phyloP scores from a whole-genome alignment of 2,888 invertebrate genomes.

The Agrotis segetum region DNA sequence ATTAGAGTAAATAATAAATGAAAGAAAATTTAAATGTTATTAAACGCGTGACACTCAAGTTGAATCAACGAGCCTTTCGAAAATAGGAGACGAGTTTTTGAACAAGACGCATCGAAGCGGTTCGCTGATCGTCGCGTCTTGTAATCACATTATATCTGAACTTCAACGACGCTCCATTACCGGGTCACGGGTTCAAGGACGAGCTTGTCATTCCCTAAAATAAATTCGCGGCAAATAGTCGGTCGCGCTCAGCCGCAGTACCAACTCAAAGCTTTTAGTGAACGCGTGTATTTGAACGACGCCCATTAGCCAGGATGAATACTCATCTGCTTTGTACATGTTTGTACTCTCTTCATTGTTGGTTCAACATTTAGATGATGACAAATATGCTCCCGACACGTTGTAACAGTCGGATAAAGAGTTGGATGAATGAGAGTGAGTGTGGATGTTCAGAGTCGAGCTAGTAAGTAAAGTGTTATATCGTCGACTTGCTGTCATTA shows the following conservation, averaged over 20 bases:
- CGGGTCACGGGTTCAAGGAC: conserved; percentile 47
- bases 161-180: conserved; percentile 3
- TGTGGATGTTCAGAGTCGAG: conserved; percentile 4
- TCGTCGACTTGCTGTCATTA: background rate
- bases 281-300: conserved; percentile 49
- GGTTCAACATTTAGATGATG: conserved; percentile 36
- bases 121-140: conserved; percentile 10
- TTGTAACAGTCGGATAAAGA: conserved; percentile 11
- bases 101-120: conserved; percentile 3
- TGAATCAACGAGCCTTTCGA: background rate
- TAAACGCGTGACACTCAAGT: background rate
- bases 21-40: background rate
- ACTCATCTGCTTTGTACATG: conserved; percentile 46
- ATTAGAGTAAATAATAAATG: background rate
- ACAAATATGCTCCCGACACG: conserved; percentile 36
- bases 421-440: no score
- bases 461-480: conserved; percentile 18
- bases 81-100: background rate
- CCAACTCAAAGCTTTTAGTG: conserved; percentile 54
- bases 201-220: conserved; percentile 25
- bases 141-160: conserved; percentile 37
- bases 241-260: conserved; percentile 17
- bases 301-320: conserved; percentile 46
- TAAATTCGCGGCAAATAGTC: conserved; percentile 37
- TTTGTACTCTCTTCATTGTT: conserved; percentile 47